phyloP scores from a whole-genome alignment of 2,888 invertebrate species.

The Drosophila mayaguana region DNA sequence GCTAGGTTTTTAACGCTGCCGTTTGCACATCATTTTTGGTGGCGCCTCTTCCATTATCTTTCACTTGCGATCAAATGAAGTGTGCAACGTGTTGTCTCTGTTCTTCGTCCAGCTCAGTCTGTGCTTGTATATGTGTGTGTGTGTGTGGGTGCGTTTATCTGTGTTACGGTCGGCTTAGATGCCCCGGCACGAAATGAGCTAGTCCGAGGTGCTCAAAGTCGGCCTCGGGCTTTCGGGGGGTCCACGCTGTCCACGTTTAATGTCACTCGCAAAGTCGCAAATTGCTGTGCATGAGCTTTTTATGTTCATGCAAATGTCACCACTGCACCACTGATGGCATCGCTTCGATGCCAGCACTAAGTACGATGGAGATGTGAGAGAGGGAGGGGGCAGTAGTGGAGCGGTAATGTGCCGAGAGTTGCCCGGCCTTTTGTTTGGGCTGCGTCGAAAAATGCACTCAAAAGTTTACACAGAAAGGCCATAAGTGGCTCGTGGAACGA shows the following conservation, averaged over 20 bases:
- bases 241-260: conserved; percentile 75
- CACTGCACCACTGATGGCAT: conserved; percentile 66
- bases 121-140: neutral
- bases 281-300: conserved; percentile 83
- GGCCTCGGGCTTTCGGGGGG: conserved; percentile 7
- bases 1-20: conserved; percentile 72
- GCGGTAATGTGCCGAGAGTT: conserved; percentile 59
- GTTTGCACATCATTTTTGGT: conserved; percentile 77
- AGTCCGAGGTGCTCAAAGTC: conserved; percentile 35
- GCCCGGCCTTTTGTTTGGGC: conserved; percentile 74
- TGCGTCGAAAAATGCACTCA: conserved; percentile 79
- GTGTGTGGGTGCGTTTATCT: conserved; percentile 2
- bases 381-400: neutral
- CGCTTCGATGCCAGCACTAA: conserved; percentile 35
- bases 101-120: neutral
- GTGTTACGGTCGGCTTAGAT: conserved; percentile 31
- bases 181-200: conserved; percentile 59
- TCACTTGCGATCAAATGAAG: conserved; percentile 81
- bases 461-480: conserved; percentile 79
- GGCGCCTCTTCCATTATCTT: conserved; percentile 69
- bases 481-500: conserved; percentile 62
- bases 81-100: conserved; percentile 68
- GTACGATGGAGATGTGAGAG: neutral
- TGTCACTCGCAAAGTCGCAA: conserved; percentile 82
- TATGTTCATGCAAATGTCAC: conserved; percentile 81